Percentiles rank a stretch among this genome's conserved stretches.
Conservation (phyloP, 2,888 invertebrate genomes). For the Caenorhabditis macrosperma region DNA sequence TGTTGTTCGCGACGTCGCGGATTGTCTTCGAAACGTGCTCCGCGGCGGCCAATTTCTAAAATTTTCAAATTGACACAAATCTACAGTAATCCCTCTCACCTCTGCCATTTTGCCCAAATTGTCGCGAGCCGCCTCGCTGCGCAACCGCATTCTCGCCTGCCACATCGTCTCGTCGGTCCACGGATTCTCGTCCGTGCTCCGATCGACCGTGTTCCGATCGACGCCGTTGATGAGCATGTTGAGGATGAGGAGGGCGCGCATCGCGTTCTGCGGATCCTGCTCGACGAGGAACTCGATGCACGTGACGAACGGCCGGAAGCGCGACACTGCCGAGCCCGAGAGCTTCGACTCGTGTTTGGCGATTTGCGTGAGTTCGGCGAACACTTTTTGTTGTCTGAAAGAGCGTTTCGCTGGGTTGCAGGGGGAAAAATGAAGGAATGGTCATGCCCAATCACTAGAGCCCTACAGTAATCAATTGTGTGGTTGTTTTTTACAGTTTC, state of each 20-base stretch:
- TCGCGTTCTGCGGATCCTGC: conserved; percentile 28
- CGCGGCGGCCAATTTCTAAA: conserved; percentile 29
- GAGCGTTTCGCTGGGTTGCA: too few relatives aligned
- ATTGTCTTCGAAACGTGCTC: conserved; percentile 22
- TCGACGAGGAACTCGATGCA: conserved; percentile 55
- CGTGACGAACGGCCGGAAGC: conserved; percentile 61
- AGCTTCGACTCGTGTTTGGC: conserved; percentile 23
- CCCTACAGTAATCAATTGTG: too few relatives aligned
- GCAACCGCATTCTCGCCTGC: conserved; percentile 66
- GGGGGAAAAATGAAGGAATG: neutral
- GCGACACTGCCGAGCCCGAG: conserved; percentile 1
- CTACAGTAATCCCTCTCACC: neutral
- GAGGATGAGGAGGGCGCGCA: conserved; percentile 54
- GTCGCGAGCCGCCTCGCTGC: conserved; percentile 61
- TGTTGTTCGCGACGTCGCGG: conserved; percentile 32
- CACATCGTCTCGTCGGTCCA: conserved; percentile 65
- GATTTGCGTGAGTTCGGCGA: conserved; percentile 53
- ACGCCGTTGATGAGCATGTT: conserved; percentile 81
- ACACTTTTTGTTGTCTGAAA: conserved; percentile 66
- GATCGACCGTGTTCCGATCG: conserved; percentile 81
- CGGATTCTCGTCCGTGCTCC: conserved; percentile 84
- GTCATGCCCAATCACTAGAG: too few relatives aligned
- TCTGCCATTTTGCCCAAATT: conserved; percentile 42
- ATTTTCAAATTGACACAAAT: too few relatives aligned
- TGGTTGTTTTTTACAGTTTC: too few relatives aligned